These are phyloP conservation scores for Epizoanthus ramosus DNA, from an alignment of 92 coral and sea anemone species.

Conservation along the genomic window DNA sequence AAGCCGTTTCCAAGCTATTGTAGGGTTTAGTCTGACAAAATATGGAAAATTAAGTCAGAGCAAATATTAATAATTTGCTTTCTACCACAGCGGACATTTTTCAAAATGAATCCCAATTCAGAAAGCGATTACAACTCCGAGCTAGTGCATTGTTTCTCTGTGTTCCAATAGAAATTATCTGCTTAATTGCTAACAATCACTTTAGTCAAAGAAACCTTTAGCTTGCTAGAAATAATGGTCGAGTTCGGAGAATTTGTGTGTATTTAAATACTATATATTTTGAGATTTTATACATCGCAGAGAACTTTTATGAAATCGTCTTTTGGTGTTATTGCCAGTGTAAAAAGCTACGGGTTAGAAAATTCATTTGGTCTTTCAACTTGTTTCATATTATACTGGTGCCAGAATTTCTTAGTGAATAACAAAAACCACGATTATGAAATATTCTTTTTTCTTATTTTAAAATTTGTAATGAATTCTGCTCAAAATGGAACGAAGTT, in stretches of 20 bases:
- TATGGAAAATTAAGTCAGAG: slow-evolving; percentile 64
- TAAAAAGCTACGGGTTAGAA: slow-evolving; percentile 46
- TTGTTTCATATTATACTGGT: slow-evolving; percentile 27
- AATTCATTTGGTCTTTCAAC: slow-evolving; percentile 31
- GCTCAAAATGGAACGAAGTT: slow-evolving; percentile 84
- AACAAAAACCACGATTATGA: slow-evolving; percentile 25
- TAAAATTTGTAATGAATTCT: slow-evolving; percentile 85
- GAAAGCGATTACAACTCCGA: slow-evolving; percentile 65
- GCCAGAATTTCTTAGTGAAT: background rate
- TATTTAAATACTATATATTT: slow-evolving; percentile 86
- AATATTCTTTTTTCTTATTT: slow-evolving; percentile 61
- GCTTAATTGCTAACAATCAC: slow-evolving; percentile 73
- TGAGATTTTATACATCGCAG: slow-evolving; percentile 89
- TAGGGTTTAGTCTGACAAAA: slow-evolving; percentile 59
- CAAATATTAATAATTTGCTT: slow-evolving; percentile 66
- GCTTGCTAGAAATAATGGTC: slow-evolving; percentile 62
- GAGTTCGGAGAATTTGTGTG: slow-evolving; percentile 60
- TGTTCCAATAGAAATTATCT: slow-evolving; percentile 63
- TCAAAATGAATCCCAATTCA: slow-evolving; percentile 66
- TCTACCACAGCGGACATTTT: slow-evolving; percentile 69
- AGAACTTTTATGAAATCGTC: slow-evolving; percentile 79
- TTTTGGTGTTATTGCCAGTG: slow-evolving; percentile 69
- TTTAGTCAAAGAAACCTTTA: slow-evolving; percentile 61
- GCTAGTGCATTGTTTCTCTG: slow-evolving; percentile 58
- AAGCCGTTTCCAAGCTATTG: slow-evolving; percentile 81